phyloP scores from a whole-genome alignment of 2,888 invertebrate species.

The Eledone cirrhosa region DNA sequence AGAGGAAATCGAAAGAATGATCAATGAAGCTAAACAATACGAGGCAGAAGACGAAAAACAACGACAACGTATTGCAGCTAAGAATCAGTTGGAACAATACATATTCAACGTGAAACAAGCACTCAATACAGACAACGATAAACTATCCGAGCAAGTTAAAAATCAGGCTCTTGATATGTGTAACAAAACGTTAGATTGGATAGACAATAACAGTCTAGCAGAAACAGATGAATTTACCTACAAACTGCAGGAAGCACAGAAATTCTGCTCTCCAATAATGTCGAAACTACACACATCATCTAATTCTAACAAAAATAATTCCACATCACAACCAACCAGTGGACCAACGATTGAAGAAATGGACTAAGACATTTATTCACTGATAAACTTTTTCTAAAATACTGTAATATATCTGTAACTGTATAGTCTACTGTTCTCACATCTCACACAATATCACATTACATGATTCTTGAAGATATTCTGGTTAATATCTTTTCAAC shows the following conservation, averaged over 20 bases:
- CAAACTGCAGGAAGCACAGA: slow-evolving; percentile 79
- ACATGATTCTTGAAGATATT: slow-evolving; percentile 41
- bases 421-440: slow-evolving; percentile 42
- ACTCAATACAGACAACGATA: slow-evolving; percentile 70
- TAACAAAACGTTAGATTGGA: slow-evolving; percentile 78
- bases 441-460: no score
- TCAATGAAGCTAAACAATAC: slow-evolving; percentile 60
- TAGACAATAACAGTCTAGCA: slow-evolving; percentile 82
- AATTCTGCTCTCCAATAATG: slow-evolving; percentile 81
- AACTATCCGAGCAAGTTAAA: slow-evolving; percentile 76
- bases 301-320: background rate
- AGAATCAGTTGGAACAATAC: slow-evolving; percentile 57
- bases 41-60: slow-evolving; percentile 61
- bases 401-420: slow-evolving; percentile 66
- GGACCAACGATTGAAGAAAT: slow-evolving; percentile 46
- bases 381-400: slow-evolving; percentile 79
- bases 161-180: slow-evolving; percentile 71
- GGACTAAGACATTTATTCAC: slow-evolving; percentile 59
- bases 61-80: slow-evolving; percentile 50
- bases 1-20: slow-evolving; percentile 82
- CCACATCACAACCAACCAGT: background rate
- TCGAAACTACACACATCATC: slow-evolving; percentile 67
- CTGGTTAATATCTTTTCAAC: no score
- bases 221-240: slow-evolving; percentile 80
- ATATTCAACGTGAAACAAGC: slow-evolving; percentile 68